Base-by-base conservation (phyloP, 1,140 invertebrate species). In the Conopomorpha cramerella region DNA sequence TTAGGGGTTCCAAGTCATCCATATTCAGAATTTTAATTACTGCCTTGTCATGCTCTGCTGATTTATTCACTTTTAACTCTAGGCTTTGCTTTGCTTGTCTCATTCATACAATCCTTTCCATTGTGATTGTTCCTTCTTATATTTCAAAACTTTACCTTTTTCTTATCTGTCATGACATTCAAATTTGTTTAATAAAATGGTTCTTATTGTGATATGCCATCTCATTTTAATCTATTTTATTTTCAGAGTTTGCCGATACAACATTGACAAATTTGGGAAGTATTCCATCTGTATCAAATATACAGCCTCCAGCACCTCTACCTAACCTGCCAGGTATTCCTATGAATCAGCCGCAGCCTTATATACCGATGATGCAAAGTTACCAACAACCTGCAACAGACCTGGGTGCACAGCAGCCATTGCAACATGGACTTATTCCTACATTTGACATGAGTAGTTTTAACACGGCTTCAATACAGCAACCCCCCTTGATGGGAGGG, bases 291-390 rank as follows among this genome's bases (percentile, higher is more conserved):
- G 58, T 70, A 16, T 73, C 68, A 3, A 68, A 61, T 43, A 58
- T 78, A 46, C 73, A 77, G 35, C 65, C 64, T 7, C 74, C 77
- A 30, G 73, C 71, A 12, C 73, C 76, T 8, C 39, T 78, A 38
- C 81, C 82, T 12, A 81, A 65, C 51, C 78, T 85, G 52, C 83
- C 83, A 18, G 84, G 83, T 30, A 81, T 86, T 68, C 84, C 85
- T 18, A 78, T 78, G 63, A 80, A 64, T 42, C 73, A 82, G 41
- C 72, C 80, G 2, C 77, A 79, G 41, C 77, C 77, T 6, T 79
- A 78, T 39, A 79, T 79, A 51, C 77, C 77, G 7, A 77, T 78
- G 39, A 78, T 77, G 73, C 62, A 56, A 13, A 77, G 54, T 38
- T 78, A 76, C 42, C 39, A 30, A 29, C 45, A 19, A 36, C 38